Evolutionary conservation across 2,797 vertebrate species (phyloP).

Genomic region (Urosaurus nigricauda): DNA sequence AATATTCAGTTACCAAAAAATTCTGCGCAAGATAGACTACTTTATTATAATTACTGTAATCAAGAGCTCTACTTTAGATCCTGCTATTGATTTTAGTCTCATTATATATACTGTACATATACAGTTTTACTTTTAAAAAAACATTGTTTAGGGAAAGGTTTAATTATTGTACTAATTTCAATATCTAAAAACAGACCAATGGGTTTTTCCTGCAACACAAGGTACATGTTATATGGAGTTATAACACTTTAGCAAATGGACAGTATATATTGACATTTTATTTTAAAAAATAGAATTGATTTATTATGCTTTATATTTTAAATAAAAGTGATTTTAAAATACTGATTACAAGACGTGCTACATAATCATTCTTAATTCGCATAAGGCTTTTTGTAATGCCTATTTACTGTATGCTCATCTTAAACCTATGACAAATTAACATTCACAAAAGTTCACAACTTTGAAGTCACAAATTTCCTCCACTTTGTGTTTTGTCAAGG

Average conservation of each 20-base stretch:
- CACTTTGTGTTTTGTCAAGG: slow-evolving; percentile 2
- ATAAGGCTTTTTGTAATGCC: slow-evolving; percentile 37
- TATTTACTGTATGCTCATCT: slow-evolving; percentile 22
- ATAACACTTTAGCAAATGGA: slow-evolving; percentile 53
- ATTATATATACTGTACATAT: slow-evolving; percentile 45
- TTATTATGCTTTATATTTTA: slow-evolving; percentile 14
- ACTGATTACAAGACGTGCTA: slow-evolving; percentile 46
- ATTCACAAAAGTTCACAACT: slow-evolving; percentile 19
- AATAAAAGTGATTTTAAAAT: slow-evolving; percentile 31
- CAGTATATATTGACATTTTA: slow-evolving; percentile 32
- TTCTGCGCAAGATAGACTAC: not conserved
- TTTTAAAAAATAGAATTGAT: not conserved
- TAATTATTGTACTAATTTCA: slow-evolving; percentile 27
- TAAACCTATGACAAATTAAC: not conserved
- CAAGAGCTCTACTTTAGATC: slow-evolving; percentile 14
- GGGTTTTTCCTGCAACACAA: not conserved
- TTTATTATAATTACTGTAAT: not conserved
- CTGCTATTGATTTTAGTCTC: slow-evolving; percentile 53
- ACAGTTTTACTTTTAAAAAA: slow-evolving; percentile 31
- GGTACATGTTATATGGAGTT: slow-evolving; percentile 27
- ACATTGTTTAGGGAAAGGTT: slow-evolving; percentile 32
- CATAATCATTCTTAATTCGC: slow-evolving; percentile 15
- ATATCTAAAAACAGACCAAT: slow-evolving; percentile 35
- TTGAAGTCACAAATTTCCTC: slow-evolving; percentile 10
- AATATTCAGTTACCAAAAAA: slow-evolving; percentile 36